Evolutionary conservation across 2,888 invertebrate genomes (phyloP).

Genomic region (Metallyticus violacea): DNA sequence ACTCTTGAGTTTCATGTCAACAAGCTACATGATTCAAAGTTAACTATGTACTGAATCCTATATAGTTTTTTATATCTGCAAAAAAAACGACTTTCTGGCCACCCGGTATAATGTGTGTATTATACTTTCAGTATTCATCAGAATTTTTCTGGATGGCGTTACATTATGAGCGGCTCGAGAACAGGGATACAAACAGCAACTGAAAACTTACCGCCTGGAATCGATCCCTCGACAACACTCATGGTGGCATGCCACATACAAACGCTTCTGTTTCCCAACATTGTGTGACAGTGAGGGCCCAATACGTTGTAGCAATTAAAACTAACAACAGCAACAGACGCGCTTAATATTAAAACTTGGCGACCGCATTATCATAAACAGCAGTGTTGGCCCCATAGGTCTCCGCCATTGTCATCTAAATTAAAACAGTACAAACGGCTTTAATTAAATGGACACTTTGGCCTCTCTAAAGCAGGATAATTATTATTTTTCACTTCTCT

Average conservation of each 20-base stretch:
- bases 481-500: not conserved
- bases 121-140: no score
- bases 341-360: not conserved
- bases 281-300: not conserved
- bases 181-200: not conserved
- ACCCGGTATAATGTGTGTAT: no score
- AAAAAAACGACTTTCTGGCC: no score
- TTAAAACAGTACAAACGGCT: not conserved
- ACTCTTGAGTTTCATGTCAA: no score
- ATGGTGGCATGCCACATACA: not conserved
- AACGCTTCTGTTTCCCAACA: not conserved
- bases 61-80: no score
- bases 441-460: not conserved
- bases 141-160: no score
- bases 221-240: not conserved
- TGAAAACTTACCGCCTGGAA: not conserved
- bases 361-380: not conserved
- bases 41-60: no score
- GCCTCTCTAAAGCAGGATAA: not conserved
- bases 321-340: not conserved
- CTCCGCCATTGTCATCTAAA: not conserved
- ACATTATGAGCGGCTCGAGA: no score
- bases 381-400: not conserved
- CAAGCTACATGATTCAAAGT: no score
- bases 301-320: not conserved